Conservation (phyloP, 1,140 invertebrate species). For the Polyergus mexicanus region DNA sequence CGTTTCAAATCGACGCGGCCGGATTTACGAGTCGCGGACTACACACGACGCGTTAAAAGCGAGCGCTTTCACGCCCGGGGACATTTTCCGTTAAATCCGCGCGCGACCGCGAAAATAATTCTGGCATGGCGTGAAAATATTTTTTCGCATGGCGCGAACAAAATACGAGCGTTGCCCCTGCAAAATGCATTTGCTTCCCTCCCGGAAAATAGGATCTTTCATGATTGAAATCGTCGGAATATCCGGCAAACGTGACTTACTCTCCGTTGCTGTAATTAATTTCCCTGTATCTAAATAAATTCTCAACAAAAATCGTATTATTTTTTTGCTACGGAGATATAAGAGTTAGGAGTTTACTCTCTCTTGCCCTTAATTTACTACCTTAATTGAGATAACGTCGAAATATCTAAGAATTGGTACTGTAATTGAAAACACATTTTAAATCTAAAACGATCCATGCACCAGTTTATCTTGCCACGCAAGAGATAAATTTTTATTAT, state of each 20-base stretch:
- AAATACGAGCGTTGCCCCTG: constrained; percentile 21
- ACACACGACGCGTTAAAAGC: constrained; percentile 49
- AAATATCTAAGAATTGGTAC: background rate
- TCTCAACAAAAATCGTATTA: background rate
- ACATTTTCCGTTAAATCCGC: constrained; percentile 70
- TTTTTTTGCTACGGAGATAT: background rate
- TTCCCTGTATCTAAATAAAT: background rate
- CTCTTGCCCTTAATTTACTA: background rate
- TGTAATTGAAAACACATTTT: background rate
- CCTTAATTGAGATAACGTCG: background rate
- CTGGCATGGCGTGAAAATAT: constrained; percentile 48
- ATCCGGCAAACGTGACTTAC: background rate
- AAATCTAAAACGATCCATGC: background rate
- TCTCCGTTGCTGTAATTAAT: background rate
- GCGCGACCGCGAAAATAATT: constrained; percentile 67
- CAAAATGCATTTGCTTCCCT: constrained; percentile 34
- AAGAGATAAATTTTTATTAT: constrained; percentile 11
- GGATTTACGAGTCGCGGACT: constrained; percentile 72
- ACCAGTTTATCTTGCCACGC: background rate
- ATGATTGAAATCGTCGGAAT: background rate
- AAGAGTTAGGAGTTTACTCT: background rate
- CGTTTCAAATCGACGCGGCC: constrained; percentile 75
- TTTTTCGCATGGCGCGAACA: constrained; percentile 47
- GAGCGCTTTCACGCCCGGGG: constrained; percentile 14
- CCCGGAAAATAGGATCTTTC: background rate